A percentile compares a stretch with the other conserved stretches of the same genome.
Evolutionary conservation across 2,888 invertebrate genomes (phyloP).

Genomic region (Drosophila birchii): DNA sequence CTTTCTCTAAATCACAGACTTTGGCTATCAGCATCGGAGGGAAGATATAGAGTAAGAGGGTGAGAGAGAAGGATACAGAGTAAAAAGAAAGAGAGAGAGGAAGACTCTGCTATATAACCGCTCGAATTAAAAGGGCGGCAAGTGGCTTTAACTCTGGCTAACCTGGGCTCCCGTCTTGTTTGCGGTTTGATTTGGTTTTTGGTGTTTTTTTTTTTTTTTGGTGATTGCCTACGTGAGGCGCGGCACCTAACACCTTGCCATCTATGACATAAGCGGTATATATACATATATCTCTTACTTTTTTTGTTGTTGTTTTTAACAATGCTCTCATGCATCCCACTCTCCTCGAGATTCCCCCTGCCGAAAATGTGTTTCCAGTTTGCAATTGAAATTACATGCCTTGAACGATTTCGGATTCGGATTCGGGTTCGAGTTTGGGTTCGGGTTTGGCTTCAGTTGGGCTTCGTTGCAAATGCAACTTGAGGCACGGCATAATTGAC

Average conservation of each 20-base stretch:
- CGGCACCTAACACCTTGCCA: conserved; percentile 55
- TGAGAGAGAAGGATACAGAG: background rate
- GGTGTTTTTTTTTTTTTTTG: conserved; percentile 11
- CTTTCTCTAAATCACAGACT: conserved; percentile 16
- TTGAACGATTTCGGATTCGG: conserved; percentile 45
- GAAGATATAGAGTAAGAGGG: background rate
- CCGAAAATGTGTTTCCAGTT: conserved; percentile 25
- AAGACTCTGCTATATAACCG: conserved; percentile 14
- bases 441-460: conserved; percentile 22
- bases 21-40: background rate
- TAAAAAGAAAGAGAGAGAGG: background rate
- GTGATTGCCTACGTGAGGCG: conserved; percentile 66
- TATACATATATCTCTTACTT: conserved; percentile 17
- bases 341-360: conserved; percentile 15
- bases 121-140: conserved; percentile 37
- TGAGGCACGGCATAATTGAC: conserved; percentile 69
- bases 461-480: conserved; percentile 34
- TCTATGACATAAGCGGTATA: conserved; percentile 47
- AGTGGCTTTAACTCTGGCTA: conserved; percentile 22
- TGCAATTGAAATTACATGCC: conserved; percentile 68
- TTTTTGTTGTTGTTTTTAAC: conserved; percentile 53
- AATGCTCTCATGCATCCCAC: conserved; percentile 47
- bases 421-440: background rate
- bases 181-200: conserved; percentile 28
- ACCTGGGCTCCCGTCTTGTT: conserved; percentile 16